Conservation (phyloP, 2,888 invertebrate genomes). For the Ceriagrion tenellum region DNA sequence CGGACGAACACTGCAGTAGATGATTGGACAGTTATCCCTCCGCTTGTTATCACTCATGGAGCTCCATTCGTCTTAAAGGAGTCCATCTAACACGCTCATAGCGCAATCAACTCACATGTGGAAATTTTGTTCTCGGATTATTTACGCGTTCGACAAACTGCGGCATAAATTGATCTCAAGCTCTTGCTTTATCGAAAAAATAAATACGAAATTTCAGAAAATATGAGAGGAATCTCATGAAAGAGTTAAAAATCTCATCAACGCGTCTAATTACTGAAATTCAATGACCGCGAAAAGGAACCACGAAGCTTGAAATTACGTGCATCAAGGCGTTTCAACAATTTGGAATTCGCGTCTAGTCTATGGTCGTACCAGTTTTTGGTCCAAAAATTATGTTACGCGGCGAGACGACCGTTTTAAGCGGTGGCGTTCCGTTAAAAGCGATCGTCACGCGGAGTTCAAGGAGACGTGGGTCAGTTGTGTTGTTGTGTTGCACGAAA, state of each 20-base stretch:
- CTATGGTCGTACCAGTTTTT: not conserved
- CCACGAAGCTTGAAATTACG: not conserved
- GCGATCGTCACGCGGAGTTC: not conserved
- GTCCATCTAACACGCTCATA: too few relatives aligned
- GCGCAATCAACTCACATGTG: too few relatives aligned
- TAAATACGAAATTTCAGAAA: not conserved
- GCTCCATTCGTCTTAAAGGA: too few relatives aligned
- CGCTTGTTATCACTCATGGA: too few relatives aligned
- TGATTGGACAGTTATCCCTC: too few relatives aligned
- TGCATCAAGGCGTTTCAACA: not conserved
- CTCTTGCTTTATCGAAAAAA: too few relatives aligned
- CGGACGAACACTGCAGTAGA: too few relatives aligned
- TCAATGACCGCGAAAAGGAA: not conserved
- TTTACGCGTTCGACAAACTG: too few relatives aligned
- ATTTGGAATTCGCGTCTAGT: not conserved
- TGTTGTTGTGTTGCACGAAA: not conserved
- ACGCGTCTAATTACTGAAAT: not conserved
- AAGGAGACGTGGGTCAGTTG: slow-evolving; percentile 1
- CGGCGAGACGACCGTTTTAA: not conserved
- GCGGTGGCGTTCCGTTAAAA: not conserved
- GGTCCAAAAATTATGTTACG: not conserved
- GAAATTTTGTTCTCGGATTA: too few relatives aligned
- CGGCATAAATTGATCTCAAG: too few relatives aligned
- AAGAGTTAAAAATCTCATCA: not conserved
- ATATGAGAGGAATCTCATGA: not conserved